Evolutionary conservation across 2,113 vertebrate species (phyloP), one percentile per base, ranked within the genome.

Genomic region (Xenopus borealis): DNA sequence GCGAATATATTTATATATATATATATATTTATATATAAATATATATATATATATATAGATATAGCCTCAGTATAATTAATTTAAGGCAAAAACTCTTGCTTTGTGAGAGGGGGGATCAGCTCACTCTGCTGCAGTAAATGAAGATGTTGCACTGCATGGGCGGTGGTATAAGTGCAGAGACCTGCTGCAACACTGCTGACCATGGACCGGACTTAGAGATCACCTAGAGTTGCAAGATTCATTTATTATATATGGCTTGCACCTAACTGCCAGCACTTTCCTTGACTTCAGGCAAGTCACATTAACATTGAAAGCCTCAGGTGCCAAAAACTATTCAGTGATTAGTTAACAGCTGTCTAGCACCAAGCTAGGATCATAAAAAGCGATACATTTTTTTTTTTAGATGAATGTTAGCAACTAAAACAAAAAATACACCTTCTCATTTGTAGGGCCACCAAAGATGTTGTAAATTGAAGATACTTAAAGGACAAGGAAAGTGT

Each of bases 41-140:
- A 27, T 27, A 27, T n/a, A n/a, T n/a, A n/a, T n/a, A n/a, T n/a
- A n/a, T n/a, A n/a, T 64, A 55, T 70, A 69, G 74, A 59, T 57
- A 70, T 7, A 23, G 13, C 6, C 4, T 69, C 66, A 19, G 33
- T 18, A 45, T 44, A 55, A 46, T 50, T 30, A n/a, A 23, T 76
- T 10, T 2, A 57, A 11, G 10, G 10, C 10, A 46, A 59, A 14
- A 64, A 7, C n/a, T n/a, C n/a, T n/a, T n/a, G n/a, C n/a, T n/a
- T n/a, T n/a, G n/a, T 17, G 46, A 57, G 14, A 44, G 7, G 50
- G 9, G 30, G 3, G 33, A 47, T 46, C 66, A n/a, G 20, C 59
- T 17, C 2, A 40, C 7, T 3, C 4, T 20, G 19, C 4, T 66
- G 12, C 44, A n/a, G n/a, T n/a, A n/a, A 20, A 23, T 67, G 14